phyloP scores from a whole-genome alignment of 2,888 invertebrate genomes.

The Carpatolechia fugitivella region DNA sequence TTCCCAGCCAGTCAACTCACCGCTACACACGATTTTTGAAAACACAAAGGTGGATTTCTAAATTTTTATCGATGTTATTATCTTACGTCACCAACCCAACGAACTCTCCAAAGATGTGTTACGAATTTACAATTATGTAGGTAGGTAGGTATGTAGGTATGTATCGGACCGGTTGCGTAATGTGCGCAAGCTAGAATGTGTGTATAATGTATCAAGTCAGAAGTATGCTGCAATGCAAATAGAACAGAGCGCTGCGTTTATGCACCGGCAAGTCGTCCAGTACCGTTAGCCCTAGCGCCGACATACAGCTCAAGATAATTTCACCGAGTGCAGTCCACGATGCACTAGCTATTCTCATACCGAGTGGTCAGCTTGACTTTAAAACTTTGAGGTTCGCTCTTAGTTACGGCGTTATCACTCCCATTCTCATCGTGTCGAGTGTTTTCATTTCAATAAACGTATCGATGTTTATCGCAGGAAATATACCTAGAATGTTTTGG shows the following conservation, averaged over 20 bases:
- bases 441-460: background rate
- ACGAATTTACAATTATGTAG: constrained; percentile 9
- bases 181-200: constrained; percentile 21
- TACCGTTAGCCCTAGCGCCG: constrained; percentile 53
- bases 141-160: constrained; percentile 5
- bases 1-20: constrained; percentile 5
- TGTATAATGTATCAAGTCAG: constrained; percentile 41
- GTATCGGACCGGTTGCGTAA: constrained; percentile 14
- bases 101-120: constrained; percentile 17
- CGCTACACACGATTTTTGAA: background rate
- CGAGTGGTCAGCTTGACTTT: background rate
- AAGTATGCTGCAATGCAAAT: constrained; percentile 53
- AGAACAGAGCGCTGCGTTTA: constrained; percentile 47
- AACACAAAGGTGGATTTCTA: background rate
- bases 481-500: constrained; percentile 14
- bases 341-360: constrained; percentile 30
- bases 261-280: constrained; percentile 51
- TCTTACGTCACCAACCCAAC: constrained; percentile 6
- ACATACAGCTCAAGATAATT: constrained; percentile 51
- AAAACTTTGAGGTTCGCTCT: background rate
- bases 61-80: constrained; percentile 5
- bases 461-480: constrained; percentile 10
- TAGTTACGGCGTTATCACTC: background rate
- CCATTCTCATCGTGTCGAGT: constrained; percentile 37
- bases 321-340: constrained; percentile 37